Conservation (phyloP, 2,113 vertebrate genomes). For the Brachionichthys hirsutus region DNA sequence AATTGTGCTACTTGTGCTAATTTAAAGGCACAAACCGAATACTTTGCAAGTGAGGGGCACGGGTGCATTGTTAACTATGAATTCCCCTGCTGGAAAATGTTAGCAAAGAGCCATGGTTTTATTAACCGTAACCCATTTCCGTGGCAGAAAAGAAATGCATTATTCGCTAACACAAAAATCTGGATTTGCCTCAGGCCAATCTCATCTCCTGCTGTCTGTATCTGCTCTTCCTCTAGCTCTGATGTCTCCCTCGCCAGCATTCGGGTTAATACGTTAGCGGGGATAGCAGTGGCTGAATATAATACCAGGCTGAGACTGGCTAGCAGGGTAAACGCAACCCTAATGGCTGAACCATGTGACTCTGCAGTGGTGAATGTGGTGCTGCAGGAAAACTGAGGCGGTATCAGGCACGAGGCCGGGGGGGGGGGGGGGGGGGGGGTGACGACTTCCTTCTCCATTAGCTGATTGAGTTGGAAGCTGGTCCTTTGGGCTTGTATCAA, state of each 20-base stretch:
- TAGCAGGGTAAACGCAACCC: slow-evolving; percentile 65
- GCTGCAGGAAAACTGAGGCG: slow-evolving; percentile 57
- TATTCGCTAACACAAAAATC: slow-evolving; percentile 47
- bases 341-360: slow-evolving; percentile 75
- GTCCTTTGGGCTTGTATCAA: slow-evolving; percentile 45
- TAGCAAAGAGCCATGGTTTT: slow-evolving; percentile 37
- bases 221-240: slow-evolving; percentile 18
- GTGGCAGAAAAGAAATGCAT: slow-evolving; percentile 39
- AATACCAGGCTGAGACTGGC: slow-evolving; percentile 64
- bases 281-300: slow-evolving; percentile 68
- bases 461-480: slow-evolving; percentile 74
- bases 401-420: slow-evolving; percentile 29
- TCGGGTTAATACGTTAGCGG: slow-evolving; percentile 57
- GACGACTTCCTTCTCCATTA: slow-evolving; percentile 71
- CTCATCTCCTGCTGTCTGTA: slow-evolving; percentile 10
- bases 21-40: slow-evolving; percentile 49
- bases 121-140: slow-evolving; percentile 44
- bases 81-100: slow-evolving; percentile 42
- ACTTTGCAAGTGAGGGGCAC: slow-evolving; percentile 32
- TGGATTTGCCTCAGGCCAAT: slow-evolving; percentile 27
- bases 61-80: slow-evolving; percentile 34
- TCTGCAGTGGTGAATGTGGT: slow-evolving; percentile 58
- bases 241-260: slow-evolving; percentile 26
- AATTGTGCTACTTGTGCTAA: slow-evolving; percentile 45
- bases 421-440: too few species aligned